Percentiles rank a stretch among this genome's conserved stretches.
phyloP scores from a whole-genome alignment of 2,888 invertebrate genomes.

The Agrochola lychnidis region DNA sequence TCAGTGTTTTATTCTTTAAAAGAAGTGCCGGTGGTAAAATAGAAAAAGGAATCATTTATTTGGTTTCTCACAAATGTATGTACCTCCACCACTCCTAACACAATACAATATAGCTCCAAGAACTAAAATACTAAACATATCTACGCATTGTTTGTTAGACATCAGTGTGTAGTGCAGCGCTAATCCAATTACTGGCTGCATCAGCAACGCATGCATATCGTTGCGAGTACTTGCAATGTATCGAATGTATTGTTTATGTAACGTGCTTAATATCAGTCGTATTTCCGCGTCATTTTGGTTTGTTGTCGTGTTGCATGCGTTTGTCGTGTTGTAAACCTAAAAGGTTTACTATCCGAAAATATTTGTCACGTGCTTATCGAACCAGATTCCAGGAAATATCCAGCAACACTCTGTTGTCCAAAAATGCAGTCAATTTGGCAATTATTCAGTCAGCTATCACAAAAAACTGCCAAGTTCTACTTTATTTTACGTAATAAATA shows the following conservation, averaged over 20 bases:
- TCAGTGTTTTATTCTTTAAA: too few species aligned
- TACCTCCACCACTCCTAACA: neutral
- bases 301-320: too few species aligned
- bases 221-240: neutral
- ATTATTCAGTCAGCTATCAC: neutral
- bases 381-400: neutral
- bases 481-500: neutral
- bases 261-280: neutral
- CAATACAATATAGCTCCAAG: neutral
- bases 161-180: neutral
- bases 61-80: too few species aligned
- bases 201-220: slow-evolving; percentile 20
- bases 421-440: too few species aligned
- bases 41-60: too few species aligned
- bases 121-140: neutral
- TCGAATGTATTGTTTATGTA: neutral
- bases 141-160: neutral
- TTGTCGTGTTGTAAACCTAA: too few species aligned
- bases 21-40: too few species aligned
- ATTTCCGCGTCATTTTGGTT: too few species aligned
- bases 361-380: neutral
- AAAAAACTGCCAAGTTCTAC: neutral
- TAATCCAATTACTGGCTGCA: slow-evolving; percentile 35
- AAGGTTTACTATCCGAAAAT: neutral
- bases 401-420: neutral